Percentiles rank a stretch among this genome's conserved stretches.
Evolutionary conservation across 1,140 invertebrate genomes (phyloP).

Genomic region (Formica exsecta): DNA sequence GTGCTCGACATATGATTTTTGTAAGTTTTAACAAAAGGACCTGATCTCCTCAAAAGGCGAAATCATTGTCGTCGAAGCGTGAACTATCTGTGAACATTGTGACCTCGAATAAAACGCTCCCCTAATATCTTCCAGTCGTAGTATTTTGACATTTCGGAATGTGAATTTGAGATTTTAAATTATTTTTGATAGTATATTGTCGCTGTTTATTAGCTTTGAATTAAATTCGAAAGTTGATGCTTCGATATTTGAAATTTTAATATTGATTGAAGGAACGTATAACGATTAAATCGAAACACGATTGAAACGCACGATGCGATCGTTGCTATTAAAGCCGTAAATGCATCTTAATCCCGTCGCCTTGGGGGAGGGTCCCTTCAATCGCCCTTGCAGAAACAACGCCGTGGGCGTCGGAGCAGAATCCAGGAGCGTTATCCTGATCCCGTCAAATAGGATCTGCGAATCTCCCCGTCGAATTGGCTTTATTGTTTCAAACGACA

Average conservation of each 20-base stretch:
- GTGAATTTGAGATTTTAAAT: neutral
- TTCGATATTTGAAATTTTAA: neutral
- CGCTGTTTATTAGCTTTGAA: neutral
- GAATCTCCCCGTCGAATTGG: constrained; percentile 68
- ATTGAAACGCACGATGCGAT: constrained; percentile 26
- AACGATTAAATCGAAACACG: neutral
- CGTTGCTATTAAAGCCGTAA: neutral
- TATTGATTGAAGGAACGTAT: neutral
- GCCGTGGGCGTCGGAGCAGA: constrained; percentile 77
- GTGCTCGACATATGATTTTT: neutral
- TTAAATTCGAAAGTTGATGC: neutral
- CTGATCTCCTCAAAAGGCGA: too few species aligned
- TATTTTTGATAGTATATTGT: too few species aligned
- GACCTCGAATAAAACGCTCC: neutral
- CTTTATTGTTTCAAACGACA: constrained; percentile 75
- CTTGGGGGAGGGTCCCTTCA: constrained; percentile 44
- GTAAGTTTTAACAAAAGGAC: neutral
- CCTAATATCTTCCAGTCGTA: neutral
- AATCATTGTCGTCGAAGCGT: constrained; percentile 19
- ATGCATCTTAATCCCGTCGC: constrained; percentile 38
- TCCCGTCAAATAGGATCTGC: constrained; percentile 71
- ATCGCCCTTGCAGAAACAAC: constrained; percentile 71
- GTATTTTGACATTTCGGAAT: neutral
- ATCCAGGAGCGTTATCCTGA: constrained; percentile 77
- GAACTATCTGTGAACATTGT: neutral